Evolutionary conservation across 2,797 vertebrate genomes (phyloP).

Genomic region (Anisognathus igniventris): DNA sequence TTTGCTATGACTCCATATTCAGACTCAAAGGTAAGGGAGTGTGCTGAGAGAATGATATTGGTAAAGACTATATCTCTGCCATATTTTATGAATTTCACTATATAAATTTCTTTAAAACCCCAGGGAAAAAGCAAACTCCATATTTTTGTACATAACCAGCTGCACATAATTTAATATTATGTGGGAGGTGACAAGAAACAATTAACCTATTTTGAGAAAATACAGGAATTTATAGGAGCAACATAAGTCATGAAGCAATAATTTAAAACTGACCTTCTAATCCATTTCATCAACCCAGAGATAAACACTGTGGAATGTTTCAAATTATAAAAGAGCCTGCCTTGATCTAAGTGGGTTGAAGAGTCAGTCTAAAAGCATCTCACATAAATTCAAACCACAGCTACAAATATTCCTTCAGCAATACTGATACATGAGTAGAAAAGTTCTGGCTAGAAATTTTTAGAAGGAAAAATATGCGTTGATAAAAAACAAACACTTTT

Average conservation of each 20-base stretch:
- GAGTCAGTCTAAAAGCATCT: slow-evolving; percentile 43
- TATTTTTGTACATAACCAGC: neutral
- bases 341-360: neutral
- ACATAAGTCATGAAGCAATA: neutral
- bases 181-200: slow-evolving; percentile 11
- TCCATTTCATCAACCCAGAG: slow-evolving; percentile 12
- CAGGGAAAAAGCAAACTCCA: neutral
- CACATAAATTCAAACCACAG: slow-evolving; percentile 17
- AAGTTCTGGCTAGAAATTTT: neutral
- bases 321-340: slow-evolving; percentile 18
- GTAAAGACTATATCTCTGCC: neutral
- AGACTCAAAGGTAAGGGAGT: neutral
- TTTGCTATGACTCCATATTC: neutral
- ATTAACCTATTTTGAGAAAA: slow-evolving; percentile 23
- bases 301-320: slow-evolving; percentile 36
- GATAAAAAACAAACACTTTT: neutral
- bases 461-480: neutral
- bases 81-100: neutral
- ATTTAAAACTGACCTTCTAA: slow-evolving; percentile 30
- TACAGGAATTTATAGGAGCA: neutral
- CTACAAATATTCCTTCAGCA: slow-evolving; percentile 1
- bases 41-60: neutral
- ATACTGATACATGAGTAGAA: neutral
- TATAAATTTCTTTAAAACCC: neutral
- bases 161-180: neutral